Evolutionary conservation across 2,888 invertebrate species (phyloP), one percentile per base, ranked within the genome.

Genomic region (Neoscelio sp.): DNA sequence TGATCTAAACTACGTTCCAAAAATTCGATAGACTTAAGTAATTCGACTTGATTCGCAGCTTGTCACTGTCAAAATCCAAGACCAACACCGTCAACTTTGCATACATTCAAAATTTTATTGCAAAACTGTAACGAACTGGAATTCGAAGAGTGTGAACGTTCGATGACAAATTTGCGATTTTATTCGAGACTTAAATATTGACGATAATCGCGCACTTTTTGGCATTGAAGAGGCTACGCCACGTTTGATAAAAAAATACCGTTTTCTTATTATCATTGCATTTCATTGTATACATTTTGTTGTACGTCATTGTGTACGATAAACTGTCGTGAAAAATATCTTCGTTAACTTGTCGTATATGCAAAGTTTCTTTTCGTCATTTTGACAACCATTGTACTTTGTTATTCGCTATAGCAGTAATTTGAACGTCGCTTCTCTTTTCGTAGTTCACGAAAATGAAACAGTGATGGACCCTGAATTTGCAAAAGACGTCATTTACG

Each of bases 351-450:
- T 44, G 26, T 48, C 35, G 54, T 40, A 42, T 40, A 62, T 20
- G 33, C 60, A 46, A 71, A 77, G 67, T 78, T 71, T 77, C 58
- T 71, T 65, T 44, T 60, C 71, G 71, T 60, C 52, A 54, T 60
- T 67, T 70, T 62, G 50, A 48, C 67, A 65, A 65, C 28, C 60
- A 48, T 78, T 79, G 70, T 74, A 79, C 65, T 74, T 65, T 64
- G 44, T 58, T n/a, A 70, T 70, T 74, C 44, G 35, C 33, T 60
- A n/a, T n/a, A 52, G 54, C 30, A 44, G 26, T 62, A 50, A 40
- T 62, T 44, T 52, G 48, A 48, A 56, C 38, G 17, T 56, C 44
- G 44, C 26, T 38, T 56, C 12, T n/a, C n/a, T n/a, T n/a, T n/a
- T n/a, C n/a, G n/a, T n/a, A n/a, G 58, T 50, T 26, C 42, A 12